Conservation (phyloP, 2,888 invertebrate species). For the Eupithecia inturbata region DNA sequence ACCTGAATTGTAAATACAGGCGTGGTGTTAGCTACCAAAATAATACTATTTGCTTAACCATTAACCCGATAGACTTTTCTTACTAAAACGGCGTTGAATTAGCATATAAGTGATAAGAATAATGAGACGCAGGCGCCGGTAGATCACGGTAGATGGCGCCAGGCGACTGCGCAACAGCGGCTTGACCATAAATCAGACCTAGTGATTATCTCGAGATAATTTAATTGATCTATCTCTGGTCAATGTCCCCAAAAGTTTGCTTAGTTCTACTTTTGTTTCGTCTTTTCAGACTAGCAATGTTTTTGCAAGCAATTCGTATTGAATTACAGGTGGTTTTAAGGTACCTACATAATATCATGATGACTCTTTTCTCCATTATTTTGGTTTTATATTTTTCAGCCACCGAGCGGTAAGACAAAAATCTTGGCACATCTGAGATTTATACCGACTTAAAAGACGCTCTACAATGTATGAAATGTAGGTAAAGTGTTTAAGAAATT, state of each 20-base stretch:
- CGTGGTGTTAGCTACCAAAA: not conserved
- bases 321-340: not conserved
- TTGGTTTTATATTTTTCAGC: not conserved
- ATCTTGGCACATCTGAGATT: not conserved
- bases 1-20: not conserved
- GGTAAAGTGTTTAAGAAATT: too few species aligned
- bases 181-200: constrained; percentile 53
- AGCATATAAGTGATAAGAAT: constrained; percentile 73
- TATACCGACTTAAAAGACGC: not conserved
- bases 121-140: constrained; percentile 61
- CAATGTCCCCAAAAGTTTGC: not conserved
- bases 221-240: not conserved
- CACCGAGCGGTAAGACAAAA: not conserved
- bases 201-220: constrained; percentile 41
- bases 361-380: not conserved
- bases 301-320: not conserved
- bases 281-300: not conserved
- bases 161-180: constrained; percentile 43
- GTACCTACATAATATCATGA: not conserved
- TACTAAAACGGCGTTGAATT: constrained; percentile 37
- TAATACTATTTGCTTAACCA: constrained; percentile 5
- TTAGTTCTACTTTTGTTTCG: not conserved
- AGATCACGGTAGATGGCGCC: constrained; percentile 76
- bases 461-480: too few species aligned
- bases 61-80: constrained; percentile 22